Percentiles rank a stretch among this genome's conserved stretches.
phyloP scores from a whole-genome alignment of 2,113 vertebrate species.

The Emydocephalus ijimae region DNA sequence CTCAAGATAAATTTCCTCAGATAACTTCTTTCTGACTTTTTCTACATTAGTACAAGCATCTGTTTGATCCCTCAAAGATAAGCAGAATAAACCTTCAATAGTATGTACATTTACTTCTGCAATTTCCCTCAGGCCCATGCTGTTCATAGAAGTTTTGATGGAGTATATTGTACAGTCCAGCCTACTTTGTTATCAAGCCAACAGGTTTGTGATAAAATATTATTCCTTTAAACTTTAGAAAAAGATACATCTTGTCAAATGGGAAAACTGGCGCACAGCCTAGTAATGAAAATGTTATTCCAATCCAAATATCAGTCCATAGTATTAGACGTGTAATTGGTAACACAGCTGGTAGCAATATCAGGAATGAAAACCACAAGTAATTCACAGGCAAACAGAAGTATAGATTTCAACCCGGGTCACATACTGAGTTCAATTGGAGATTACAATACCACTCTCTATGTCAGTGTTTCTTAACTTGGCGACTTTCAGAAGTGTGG shows the following conservation, averaged over 20 bases:
- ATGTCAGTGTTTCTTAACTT: not conserved
- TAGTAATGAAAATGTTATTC: not conserved
- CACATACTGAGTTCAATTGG: not conserved
- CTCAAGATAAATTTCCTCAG: not conserved
- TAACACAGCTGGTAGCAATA: not conserved
- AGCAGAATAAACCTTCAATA: not conserved
- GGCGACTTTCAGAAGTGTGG: not conserved
- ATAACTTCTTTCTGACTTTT: not conserved
- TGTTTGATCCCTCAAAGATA: not conserved
- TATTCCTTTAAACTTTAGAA: not conserved
- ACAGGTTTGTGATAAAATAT: not conserved
- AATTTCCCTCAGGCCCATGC: not conserved
- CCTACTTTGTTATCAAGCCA: not conserved
- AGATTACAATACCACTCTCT: not conserved
- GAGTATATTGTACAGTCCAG: not conserved
- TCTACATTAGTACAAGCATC: not conserved
- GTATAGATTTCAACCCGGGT: not conserved
- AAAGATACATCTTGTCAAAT: not conserved
- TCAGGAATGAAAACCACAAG: not conserved
- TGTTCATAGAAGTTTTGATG: not conserved
- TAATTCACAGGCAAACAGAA: not conserved
- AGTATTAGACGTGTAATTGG: not conserved
- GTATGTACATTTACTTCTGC: not conserved
- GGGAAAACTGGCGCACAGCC: not conserved
- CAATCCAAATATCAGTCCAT: not conserved